A percentile compares a stretch with the other conserved stretches of the same genome.
These are phyloP conservation scores for Drosophila affinis DNA, from an alignment of 2,888 invertebrate species.

Conservation along the genomic window DNA sequence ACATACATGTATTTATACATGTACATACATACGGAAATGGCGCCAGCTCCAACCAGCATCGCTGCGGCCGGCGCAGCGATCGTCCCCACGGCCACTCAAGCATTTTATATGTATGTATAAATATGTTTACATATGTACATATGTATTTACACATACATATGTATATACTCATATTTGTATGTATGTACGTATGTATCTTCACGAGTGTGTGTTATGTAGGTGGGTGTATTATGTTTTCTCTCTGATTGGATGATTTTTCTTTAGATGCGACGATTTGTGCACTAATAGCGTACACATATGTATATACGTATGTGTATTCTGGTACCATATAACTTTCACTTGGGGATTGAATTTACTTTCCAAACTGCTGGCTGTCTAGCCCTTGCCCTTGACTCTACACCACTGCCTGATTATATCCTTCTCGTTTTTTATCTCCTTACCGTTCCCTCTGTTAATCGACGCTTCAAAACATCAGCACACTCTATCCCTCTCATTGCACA, in stretches of 20 bases:
- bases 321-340: constrained; percentile 61
- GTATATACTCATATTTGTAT: background rate
- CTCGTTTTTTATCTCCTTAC: constrained; percentile 13
- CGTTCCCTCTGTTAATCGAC: constrained; percentile 23
- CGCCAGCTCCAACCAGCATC: background rate
- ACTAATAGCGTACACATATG: constrained; percentile 69
- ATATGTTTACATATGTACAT: background rate
- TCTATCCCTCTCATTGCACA: constrained; percentile 4
- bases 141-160: too few species aligned
- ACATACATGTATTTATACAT: background rate
- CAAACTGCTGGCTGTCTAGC: background rate
- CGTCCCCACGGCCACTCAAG: constrained; percentile 21
- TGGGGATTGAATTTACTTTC: background rate
- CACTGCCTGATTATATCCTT: background rate
- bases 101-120: constrained; percentile 2
- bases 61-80: constrained; percentile 41
- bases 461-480: background rate
- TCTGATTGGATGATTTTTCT: constrained; percentile 6
- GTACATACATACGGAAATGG: too few species aligned
- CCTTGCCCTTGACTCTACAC: background rate
- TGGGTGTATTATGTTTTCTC: constrained; percentile 7
- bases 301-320: constrained; percentile 53
- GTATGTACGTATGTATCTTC: constrained; percentile 8
- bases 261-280: constrained; percentile 71
- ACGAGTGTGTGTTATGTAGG: constrained; percentile 10